A percentile compares a stretch with the other conserved stretches of the same genome.
Conservation (phyloP, 1,140 invertebrate genomes). For the Drosophila orosa region DNA sequence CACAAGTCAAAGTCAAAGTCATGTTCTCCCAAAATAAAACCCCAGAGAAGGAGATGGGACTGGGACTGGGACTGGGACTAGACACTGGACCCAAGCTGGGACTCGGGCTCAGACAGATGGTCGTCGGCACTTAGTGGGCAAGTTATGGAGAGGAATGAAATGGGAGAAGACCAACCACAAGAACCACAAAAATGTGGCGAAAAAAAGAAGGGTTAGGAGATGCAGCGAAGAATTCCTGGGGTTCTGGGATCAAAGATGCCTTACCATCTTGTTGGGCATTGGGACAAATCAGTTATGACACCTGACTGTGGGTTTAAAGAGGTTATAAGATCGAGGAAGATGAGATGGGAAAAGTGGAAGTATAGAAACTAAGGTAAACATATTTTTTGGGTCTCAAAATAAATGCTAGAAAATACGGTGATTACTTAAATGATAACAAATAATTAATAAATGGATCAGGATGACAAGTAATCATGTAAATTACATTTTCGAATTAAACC, state of each 20-base stretch:
- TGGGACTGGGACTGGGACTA: background rate
- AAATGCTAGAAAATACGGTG: background rate
- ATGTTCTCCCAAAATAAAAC: conserved; percentile 61
- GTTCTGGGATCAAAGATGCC: background rate
- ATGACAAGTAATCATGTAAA: too few species aligned
- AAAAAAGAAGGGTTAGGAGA: conserved; percentile 2
- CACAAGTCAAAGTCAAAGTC: conserved; percentile 81
- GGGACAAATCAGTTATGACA: conserved; percentile 49
- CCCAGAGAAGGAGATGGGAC: conserved; percentile 8
- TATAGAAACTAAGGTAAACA: background rate
- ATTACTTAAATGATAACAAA: background rate
- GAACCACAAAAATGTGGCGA: conserved; percentile 28
- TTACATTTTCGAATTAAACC: background rate
- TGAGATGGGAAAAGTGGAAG: too few species aligned
- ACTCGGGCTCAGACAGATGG: conserved; percentile 51
- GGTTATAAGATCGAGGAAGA: background rate
- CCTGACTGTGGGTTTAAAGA: conserved; percentile 20
- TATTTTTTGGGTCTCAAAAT: background rate
- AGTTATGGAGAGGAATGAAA: conserved; percentile 52
- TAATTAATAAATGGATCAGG: background rate
- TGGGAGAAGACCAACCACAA: conserved; percentile 53
- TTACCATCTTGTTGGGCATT: conserved; percentile 34
- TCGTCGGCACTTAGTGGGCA: conserved; percentile 62
- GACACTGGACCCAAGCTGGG: background rate
- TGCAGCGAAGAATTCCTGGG: conserved; percentile 3